Evolutionary conservation across 2,888 invertebrate genomes (phyloP).

Genomic region (Callyntrura guangdongensis): DNA sequence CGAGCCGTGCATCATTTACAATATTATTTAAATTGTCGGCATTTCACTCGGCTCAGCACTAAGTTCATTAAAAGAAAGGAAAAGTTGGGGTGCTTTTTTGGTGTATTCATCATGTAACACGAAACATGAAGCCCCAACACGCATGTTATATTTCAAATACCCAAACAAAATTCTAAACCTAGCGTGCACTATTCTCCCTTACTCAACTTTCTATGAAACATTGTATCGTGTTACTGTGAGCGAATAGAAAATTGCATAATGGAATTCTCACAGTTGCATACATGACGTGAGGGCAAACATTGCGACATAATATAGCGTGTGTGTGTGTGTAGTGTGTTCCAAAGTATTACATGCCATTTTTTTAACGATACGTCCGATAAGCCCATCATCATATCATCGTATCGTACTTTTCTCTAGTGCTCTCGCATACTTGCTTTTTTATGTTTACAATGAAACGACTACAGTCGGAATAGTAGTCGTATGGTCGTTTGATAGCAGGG

Average conservation of each 20-base stretch:
- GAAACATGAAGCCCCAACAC: background rate
- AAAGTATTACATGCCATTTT: background rate
- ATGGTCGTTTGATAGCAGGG: slow-evolving; percentile 3
- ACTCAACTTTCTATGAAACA: background rate
- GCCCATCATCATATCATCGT: slow-evolving; percentile 13
- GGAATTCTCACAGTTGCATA: slow-evolving; percentile 22
- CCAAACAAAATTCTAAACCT: too few species aligned
- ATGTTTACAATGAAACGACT: slow-evolving; percentile 6
- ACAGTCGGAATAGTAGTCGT: background rate
- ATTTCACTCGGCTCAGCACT: background rate
- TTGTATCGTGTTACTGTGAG: background rate
- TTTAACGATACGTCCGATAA: slow-evolving; percentile 1
- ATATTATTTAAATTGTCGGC: background rate
- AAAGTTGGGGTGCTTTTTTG: background rate
- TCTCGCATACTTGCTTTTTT: slow-evolving; percentile 13
- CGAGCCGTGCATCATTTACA: background rate
- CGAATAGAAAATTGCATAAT: slow-evolving; percentile 41
- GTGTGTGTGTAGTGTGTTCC: background rate
- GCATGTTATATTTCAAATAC: background rate
- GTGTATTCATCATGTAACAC: slow-evolving; percentile 10
- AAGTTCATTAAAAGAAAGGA: slow-evolving; percentile 5
- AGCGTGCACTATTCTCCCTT: background rate
- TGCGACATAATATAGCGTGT: background rate
- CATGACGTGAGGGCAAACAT: background rate
- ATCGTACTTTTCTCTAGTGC: background rate